phyloP scores from a whole-genome alignment of 2,797 vertebrate genomes.

The Eulemur coronatus region DNA sequence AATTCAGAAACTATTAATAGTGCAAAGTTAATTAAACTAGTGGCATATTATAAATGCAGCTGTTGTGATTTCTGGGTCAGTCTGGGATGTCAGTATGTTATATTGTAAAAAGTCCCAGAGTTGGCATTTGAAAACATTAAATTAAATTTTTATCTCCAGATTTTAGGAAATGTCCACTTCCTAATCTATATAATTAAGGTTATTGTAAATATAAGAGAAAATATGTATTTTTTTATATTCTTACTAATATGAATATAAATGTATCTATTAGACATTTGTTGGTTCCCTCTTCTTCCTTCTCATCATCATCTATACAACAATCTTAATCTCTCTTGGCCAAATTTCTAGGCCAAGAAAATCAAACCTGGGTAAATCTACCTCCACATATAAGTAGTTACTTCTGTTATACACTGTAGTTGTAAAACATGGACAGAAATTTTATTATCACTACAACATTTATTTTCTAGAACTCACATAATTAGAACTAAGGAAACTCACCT shows the following conservation, averaged over 20 bases:
- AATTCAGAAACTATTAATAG: constrained; percentile 16
- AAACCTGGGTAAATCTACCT: neutral
- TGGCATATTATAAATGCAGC: neutral
- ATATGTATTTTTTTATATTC: neutral
- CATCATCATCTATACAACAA: neutral
- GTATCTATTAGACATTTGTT: neutral
- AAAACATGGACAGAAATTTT: neutral
- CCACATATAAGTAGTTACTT: neutral
- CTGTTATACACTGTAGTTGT: neutral
- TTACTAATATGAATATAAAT: neutral
- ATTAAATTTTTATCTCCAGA: neutral
- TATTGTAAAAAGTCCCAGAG: neutral
- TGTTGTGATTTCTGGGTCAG: neutral
- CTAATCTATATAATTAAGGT: neutral
- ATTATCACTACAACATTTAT: neutral
- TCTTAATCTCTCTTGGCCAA: neutral
- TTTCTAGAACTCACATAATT: constrained; percentile 20
- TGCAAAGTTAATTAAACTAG: constrained; percentile 41
- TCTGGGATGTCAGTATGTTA: neutral
- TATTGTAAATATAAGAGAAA: neutral
- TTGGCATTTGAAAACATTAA: neutral
- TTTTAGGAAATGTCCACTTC: neutral
- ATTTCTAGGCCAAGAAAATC: neutral
- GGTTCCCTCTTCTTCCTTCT: neutral
- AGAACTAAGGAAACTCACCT: neutral